Evolutionary conservation across 2,113 vertebrate species (phyloP).

Genomic region (Asarcornis scutulata): DNA sequence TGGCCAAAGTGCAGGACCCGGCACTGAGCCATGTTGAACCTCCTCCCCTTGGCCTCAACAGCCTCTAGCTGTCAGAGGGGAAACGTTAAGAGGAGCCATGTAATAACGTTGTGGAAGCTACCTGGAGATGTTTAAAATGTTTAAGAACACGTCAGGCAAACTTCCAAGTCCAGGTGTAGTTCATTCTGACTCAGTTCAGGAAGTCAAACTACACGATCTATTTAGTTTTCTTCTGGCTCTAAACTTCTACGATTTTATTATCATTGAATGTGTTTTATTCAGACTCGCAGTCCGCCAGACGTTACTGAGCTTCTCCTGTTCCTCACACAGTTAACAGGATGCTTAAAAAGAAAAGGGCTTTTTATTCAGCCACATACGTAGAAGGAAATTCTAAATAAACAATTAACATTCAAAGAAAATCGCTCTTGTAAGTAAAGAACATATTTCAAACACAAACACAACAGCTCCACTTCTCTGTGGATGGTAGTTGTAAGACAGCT

Average conservation of each 20-base stretch:
- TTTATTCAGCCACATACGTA: not conserved
- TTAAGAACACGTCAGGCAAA: not conserved
- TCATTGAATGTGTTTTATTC: not conserved
- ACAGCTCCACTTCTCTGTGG: not conserved
- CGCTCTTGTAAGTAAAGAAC: not conserved
- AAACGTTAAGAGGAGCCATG: not conserved
- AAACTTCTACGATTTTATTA: not conserved
- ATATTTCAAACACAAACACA: not conserved
- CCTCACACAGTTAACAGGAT: not conserved
- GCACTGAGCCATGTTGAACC: too few relatives aligned
- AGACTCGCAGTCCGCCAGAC: not conserved
- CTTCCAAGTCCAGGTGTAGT: not conserved
- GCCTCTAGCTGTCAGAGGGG: not conserved
- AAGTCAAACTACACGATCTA: not conserved
- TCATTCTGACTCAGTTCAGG: not conserved
- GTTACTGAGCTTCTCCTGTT: not conserved
- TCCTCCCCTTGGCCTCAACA: not conserved
- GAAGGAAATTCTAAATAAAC: not conserved
- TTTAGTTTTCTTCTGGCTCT: not conserved
- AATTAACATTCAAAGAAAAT: not conserved
- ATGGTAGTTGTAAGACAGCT: not conserved
- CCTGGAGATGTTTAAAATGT: not conserved
- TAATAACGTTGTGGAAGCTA: not conserved
- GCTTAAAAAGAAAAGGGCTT: not conserved
- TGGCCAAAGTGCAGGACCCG: too few relatives aligned